Evolutionary conservation across 2,797 vertebrate genomes (phyloP).

Genomic region (Ctenopoma multispine): DNA sequence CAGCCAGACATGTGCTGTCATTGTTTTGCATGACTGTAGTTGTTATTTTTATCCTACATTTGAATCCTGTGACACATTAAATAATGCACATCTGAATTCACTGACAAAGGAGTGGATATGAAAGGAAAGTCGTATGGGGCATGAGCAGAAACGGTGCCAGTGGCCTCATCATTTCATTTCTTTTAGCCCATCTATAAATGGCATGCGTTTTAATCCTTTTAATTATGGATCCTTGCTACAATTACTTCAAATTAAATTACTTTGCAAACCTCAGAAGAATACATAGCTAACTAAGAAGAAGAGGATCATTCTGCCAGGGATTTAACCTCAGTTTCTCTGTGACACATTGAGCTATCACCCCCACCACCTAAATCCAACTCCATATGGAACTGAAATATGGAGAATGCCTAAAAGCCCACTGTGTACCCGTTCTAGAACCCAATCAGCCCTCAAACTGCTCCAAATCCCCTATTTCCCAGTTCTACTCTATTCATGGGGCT

Average conservation of each 20-base stretch:
- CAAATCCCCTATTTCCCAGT: slow-evolving; percentile 81
- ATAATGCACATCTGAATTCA: slow-evolving; percentile 67
- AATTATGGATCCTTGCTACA: slow-evolving; percentile 86
- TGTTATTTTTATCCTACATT: slow-evolving; percentile 74
- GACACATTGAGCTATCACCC: slow-evolving; percentile 75
- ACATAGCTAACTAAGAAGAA: slow-evolving; percentile 75
- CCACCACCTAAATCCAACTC: slow-evolving; percentile 77
- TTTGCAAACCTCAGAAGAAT: slow-evolving; percentile 87
- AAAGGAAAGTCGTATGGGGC: slow-evolving; percentile 67
- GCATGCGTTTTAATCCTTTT: slow-evolving; percentile 86
- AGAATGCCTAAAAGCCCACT: slow-evolving; percentile 77
- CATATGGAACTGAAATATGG: slow-evolving; percentile 81
- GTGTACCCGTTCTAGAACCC: slow-evolving; percentile 76
- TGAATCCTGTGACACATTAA: slow-evolving; percentile 69
- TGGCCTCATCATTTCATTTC: slow-evolving; percentile 77
- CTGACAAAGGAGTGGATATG: slow-evolving; percentile 67
- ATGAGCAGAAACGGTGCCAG: slow-evolving; percentile 70
- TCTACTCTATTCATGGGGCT: slow-evolving; percentile 75
- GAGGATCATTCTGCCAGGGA: slow-evolving; percentile 78
- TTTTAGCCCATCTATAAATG: slow-evolving; percentile 83
- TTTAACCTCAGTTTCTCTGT: slow-evolving; percentile 80
- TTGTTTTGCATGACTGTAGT: slow-evolving; percentile 48
- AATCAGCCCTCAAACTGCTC: slow-evolving; percentile 79
- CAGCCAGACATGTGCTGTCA: slow-evolving; percentile 58
- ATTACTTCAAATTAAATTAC: slow-evolving; percentile 89